phyloP scores from a whole-genome alignment of 2,888 invertebrate genomes.

The Hecatera dysodea region DNA sequence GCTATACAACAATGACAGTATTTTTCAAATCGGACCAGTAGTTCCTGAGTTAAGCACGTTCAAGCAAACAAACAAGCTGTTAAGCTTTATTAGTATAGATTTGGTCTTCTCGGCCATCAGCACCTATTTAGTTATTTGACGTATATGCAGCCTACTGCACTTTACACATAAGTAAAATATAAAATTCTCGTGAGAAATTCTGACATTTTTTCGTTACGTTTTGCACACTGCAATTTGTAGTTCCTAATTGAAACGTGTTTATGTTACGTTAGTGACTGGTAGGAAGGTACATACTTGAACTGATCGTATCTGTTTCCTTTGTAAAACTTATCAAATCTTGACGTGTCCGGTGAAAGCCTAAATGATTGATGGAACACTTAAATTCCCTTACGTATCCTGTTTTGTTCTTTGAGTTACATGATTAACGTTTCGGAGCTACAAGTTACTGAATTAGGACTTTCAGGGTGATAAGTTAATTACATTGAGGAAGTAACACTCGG shows the following conservation, averaged over 20 bases:
- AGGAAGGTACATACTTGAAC: background rate
- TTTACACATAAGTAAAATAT: background rate
- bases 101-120: background rate
- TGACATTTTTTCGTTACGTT: constrained; percentile 1
- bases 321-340: constrained; percentile 27
- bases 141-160: too few species aligned
- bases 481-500: background rate
- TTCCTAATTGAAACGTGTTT: constrained; percentile 30
- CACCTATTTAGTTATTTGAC: background rate
- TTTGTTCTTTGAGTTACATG: background rate
- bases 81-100: too few species aligned
- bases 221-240: constrained; percentile 19
- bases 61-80: too few species aligned
- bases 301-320: constrained; percentile 57
- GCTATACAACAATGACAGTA: too few species aligned
- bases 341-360: constrained; percentile 60
- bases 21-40: too few species aligned
- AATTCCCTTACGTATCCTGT: constrained; percentile 26
- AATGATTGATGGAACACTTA: constrained; percentile 14
- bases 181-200: constrained; percentile 27
- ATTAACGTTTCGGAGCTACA: background rate
- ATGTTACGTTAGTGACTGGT: constrained; percentile 1
- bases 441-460: background rate
- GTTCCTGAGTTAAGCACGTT: too few species aligned
- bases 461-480: background rate